phyloP scores from a whole-genome alignment of 2,888 invertebrate species.

The Carpatolechia fugitivella region DNA sequence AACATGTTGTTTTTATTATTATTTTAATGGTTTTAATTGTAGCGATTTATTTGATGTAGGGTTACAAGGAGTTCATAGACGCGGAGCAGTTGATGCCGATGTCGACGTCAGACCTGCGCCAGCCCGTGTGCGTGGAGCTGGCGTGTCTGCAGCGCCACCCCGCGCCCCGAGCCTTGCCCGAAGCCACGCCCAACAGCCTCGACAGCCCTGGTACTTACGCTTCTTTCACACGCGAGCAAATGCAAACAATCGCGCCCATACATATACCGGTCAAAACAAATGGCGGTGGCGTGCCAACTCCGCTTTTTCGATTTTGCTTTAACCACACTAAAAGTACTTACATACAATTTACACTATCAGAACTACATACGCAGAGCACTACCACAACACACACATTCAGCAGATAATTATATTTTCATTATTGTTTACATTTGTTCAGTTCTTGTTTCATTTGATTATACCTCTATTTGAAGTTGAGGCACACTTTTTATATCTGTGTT shows the following conservation, averaged over 20 bases:
- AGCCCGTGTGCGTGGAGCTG: slow-evolving; percentile 90
- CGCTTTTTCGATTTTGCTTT: too few species aligned
- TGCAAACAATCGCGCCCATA: slow-evolving; percentile 31
- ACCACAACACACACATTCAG: neutral
- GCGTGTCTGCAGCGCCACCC: slow-evolving; percentile 81
- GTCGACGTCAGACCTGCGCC: slow-evolving; percentile 90
- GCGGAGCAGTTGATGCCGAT: slow-evolving; percentile 93
- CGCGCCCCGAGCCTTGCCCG: slow-evolving; percentile 72
- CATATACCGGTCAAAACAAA: neutral
- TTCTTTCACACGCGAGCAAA: slow-evolving; percentile 22
- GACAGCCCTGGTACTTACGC: slow-evolving; percentile 68
- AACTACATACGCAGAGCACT: neutral
- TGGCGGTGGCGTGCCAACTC: neutral
- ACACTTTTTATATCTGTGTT: slow-evolving; percentile 6
- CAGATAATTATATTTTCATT: neutral
- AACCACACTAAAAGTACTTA: too few species aligned
- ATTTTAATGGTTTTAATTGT: too few species aligned
- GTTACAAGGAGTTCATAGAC: slow-evolving; percentile 94
- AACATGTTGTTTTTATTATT: too few species aligned
- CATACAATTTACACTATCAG: neutral
- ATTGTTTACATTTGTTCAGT: slow-evolving; percentile 27
- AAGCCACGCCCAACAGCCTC: slow-evolving; percentile 73
- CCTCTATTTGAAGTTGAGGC: neutral
- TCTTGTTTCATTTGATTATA: neutral
- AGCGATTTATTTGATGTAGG: slow-evolving; percentile 71